Evolutionary conservation across 2,888 invertebrate genomes (phyloP), one percentile per base, ranked within the genome.

Genomic region (Liopterus haemorrhoidalis): DNA sequence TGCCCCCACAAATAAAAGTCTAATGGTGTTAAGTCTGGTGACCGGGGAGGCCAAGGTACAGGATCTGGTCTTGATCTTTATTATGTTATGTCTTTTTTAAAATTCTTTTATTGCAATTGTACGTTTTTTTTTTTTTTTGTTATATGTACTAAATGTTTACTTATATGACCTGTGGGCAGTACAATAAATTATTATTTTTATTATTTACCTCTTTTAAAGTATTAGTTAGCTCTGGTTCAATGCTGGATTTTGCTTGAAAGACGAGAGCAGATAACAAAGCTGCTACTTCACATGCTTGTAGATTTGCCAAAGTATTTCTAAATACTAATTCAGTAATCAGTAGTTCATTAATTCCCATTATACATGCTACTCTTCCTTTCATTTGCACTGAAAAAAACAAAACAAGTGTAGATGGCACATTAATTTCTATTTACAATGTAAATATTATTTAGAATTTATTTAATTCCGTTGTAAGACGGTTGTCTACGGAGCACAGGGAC

Each of bases 241-340:
- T n/a, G 8, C 21, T 20, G 4, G 16, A 22, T 18, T 27, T 28
- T 41, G 85, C 85, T 70, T 95, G 91, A 69, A 91, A 96, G 27
- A 99, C 94, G 53, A 96, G 76, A 39, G 88, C 84, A 1, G 96
- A 97, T 27, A 99, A 71, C 27, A 97, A 66, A 0, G 96, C 94
- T 0, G 95, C 96, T 32, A 97, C 93, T 70, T 96, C 95, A 0
- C 89, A 84, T 0, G 93, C 86, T 50, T 81, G 79, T 49, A 91
- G 78, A 58, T 88, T 82, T 0, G 86, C 86, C 53, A 99, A 79
- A 39, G 89, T 81, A 65, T 95, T 93, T 51, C 89, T 80, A 55
- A 96, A 81, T 24, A 97, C 85, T 32, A 99, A 70, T 65, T 99
- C 97, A 0, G 97, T 96, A 49, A 97, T 84, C 40, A 99, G 76